phyloP scores from a whole-genome alignment of 1,140 invertebrate genomes.

The Pseudomyrmex pallidus region DNA sequence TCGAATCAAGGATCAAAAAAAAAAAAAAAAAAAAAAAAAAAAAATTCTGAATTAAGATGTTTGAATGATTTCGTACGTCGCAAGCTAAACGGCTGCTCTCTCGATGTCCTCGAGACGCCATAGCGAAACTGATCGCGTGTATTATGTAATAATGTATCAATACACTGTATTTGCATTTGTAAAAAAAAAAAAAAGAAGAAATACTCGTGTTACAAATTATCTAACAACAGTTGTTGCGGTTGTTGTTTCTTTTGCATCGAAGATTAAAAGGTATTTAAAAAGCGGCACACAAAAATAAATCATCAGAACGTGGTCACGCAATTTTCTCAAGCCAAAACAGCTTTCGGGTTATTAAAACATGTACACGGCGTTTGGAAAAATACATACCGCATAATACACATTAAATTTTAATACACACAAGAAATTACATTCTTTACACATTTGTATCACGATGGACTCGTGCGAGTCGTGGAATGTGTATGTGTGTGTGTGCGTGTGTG shows the following conservation, averaged over 20 bases:
- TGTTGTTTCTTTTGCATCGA: not conserved
- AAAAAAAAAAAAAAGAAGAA: not conserved
- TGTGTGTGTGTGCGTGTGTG: too few species aligned
- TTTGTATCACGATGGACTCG: slow-evolving; percentile 14
- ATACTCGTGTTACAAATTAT: not conserved
- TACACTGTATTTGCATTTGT: not conserved
- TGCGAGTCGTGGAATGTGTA: not conserved
- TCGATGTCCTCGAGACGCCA: slow-evolving; percentile 79
- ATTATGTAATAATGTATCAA: not conserved
- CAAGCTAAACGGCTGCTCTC: slow-evolving; percentile 72
- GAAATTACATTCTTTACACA: slow-evolving; percentile 29
- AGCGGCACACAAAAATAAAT: not conserved
- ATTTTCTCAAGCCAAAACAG: slow-evolving; percentile 45
- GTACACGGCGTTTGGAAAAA: slow-evolving; percentile 43
- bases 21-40: slow-evolving; percentile 8
- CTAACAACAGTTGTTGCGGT: not conserved
- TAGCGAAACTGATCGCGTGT: slow-evolving; percentile 61
- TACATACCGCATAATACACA: slow-evolving; percentile 38
- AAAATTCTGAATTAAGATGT: not conserved
- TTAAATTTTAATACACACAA: slow-evolving; percentile 34
- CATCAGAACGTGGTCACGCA: slow-evolving; percentile 1
- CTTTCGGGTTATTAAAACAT: slow-evolving; percentile 46
- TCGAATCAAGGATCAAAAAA: slow-evolving; percentile 29
- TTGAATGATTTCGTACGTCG: not conserved
- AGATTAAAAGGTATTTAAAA: slow-evolving; percentile 15